These are phyloP conservation scores for Pantelozetes paolii DNA, from an alignment of 2,888 invertebrate genomes.

Conservation along the genomic window DNA sequence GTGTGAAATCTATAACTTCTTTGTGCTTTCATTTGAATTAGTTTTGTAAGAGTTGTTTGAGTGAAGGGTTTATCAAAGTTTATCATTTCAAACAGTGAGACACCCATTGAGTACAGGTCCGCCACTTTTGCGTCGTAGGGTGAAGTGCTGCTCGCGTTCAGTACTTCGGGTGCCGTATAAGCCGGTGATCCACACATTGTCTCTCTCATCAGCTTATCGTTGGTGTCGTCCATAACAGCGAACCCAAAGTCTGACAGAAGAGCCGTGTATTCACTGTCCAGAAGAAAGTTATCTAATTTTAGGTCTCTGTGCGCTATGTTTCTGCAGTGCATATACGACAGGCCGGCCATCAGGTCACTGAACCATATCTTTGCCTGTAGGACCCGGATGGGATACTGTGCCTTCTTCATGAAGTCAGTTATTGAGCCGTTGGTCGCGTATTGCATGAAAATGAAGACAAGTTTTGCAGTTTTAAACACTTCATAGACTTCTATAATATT, in stretches of 20 bases:
- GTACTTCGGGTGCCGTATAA: slow-evolving; percentile 42
- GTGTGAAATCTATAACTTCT: neutral
- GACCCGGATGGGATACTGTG: neutral
- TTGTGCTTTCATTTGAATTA: neutral
- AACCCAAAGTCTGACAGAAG: slow-evolving; percentile 42
- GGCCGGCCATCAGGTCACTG: slow-evolving; percentile 5
- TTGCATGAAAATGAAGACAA: slow-evolving; percentile 62
- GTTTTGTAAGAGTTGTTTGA: neutral
- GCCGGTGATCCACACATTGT: slow-evolving; percentile 39
- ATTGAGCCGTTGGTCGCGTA: slow-evolving; percentile 54
- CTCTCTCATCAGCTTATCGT: neutral
- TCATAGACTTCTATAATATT: neutral
- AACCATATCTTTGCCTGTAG: slow-evolving; percentile 37
- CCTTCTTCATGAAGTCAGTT: neutral
- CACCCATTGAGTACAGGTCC: slow-evolving; percentile 43
- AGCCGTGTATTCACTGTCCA: slow-evolving; percentile 24
- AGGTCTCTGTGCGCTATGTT: slow-evolving; percentile 42
- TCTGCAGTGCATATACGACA: slow-evolving; percentile 36
- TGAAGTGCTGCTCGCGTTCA: neutral
- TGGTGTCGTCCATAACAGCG: slow-evolving; percentile 34
- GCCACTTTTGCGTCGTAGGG: slow-evolving; percentile 40
- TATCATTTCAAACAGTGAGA: slow-evolving; percentile 42
- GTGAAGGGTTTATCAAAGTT: slow-evolving; percentile 41
- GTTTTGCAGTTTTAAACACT: slow-evolving; percentile 53
- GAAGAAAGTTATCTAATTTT: slow-evolving; percentile 40